Evolutionary conservation across 2,113 vertebrate species (phyloP).

Genomic region (Nicator chloris): DNA sequence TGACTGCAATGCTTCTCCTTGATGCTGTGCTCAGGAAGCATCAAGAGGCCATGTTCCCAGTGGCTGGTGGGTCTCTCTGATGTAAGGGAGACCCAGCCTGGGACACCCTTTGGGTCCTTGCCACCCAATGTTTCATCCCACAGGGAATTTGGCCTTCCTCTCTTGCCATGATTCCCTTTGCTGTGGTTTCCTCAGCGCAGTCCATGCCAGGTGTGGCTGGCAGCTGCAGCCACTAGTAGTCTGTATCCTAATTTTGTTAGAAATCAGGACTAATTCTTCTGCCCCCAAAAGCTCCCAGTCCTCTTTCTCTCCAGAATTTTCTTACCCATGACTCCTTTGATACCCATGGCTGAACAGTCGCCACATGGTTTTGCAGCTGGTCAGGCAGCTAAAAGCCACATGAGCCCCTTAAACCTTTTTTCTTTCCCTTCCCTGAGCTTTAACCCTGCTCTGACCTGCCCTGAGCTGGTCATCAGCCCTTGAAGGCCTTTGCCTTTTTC

Average conservation of each 20-base stretch:
- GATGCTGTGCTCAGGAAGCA: background rate
- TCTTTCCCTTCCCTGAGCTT: background rate
- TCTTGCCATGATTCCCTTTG: background rate
- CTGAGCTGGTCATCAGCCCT: background rate
- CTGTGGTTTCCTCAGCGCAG: no score
- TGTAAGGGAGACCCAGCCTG: background rate
- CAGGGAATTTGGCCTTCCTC: fast-evolving
- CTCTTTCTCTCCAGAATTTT: background rate
- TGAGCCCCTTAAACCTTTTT: background rate
- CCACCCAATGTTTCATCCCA: background rate
- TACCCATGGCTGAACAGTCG: background rate
- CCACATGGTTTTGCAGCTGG: background rate
- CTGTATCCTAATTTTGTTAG: background rate
- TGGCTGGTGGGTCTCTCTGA: fast-evolving
- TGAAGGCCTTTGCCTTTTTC: background rate
- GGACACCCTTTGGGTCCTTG: background rate
- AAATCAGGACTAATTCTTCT: background rate
- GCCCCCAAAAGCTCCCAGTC: background rate
- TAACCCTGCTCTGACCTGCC: background rate
- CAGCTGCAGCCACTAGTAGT: background rate
- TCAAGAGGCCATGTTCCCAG: fast-evolving
- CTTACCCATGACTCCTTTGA: background rate
- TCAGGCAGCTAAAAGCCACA: background rate
- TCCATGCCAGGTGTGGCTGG: fast-evolving
- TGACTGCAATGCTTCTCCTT: background rate